Percentiles rank a stretch among this genome's conserved stretches.
These are phyloP conservation scores for Drosophila pachea DNA, from an alignment of 1,140 invertebrate genomes.

Conservation along the genomic window DNA sequence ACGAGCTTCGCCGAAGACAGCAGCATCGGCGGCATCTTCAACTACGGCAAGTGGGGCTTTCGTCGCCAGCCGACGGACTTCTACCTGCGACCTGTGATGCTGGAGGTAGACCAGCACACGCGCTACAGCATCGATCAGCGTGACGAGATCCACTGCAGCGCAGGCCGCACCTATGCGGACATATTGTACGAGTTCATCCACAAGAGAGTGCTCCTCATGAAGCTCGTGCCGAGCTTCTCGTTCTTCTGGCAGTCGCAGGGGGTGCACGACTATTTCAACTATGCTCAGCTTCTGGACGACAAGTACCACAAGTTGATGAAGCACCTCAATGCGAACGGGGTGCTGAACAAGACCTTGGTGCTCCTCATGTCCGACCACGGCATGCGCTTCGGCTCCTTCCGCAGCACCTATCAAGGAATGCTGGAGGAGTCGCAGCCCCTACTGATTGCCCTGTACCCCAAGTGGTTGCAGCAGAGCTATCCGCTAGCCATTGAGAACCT, in stretches of 20 bases:
- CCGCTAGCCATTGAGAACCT: slow-evolving; percentile 84
- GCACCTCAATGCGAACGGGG: slow-evolving; percentile 48
- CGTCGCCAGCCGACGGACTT: slow-evolving; percentile 24
- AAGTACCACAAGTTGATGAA: slow-evolving; percentile 32
- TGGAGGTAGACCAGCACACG: slow-evolving; percentile 36
- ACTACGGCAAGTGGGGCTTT: background rate
- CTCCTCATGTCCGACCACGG: slow-evolving; percentile 95
- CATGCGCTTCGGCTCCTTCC: slow-evolving; percentile 85
- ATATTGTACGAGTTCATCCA: slow-evolving; percentile 41
- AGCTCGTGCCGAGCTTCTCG: slow-evolving; percentile 30
- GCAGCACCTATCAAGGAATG: slow-evolving; percentile 86
- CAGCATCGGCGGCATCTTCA: slow-evolving; percentile 7
- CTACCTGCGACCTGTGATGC: slow-evolving; percentile 36
- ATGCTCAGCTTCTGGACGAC: slow-evolving; percentile 20
- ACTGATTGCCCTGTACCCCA: slow-evolving; percentile 86
- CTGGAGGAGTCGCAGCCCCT: slow-evolving; percentile 92
- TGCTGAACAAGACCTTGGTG: slow-evolving; percentile 84
- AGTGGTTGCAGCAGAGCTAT: slow-evolving; percentile 84
- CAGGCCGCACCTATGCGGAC: slow-evolving; percentile 29
- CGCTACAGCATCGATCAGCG: slow-evolving; percentile 41
- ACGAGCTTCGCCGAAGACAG: slow-evolving; percentile 49
- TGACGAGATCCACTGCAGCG: slow-evolving; percentile 36
- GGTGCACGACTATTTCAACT: slow-evolving; percentile 50
- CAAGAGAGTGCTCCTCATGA: slow-evolving; percentile 35
- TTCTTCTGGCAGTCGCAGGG: slow-evolving; percentile 57